Percentiles rank a stretch among this genome's conserved stretches.
phyloP scores from a whole-genome alignment of 2,113 vertebrate genomes.

The Chloropsis cyanopogon region DNA sequence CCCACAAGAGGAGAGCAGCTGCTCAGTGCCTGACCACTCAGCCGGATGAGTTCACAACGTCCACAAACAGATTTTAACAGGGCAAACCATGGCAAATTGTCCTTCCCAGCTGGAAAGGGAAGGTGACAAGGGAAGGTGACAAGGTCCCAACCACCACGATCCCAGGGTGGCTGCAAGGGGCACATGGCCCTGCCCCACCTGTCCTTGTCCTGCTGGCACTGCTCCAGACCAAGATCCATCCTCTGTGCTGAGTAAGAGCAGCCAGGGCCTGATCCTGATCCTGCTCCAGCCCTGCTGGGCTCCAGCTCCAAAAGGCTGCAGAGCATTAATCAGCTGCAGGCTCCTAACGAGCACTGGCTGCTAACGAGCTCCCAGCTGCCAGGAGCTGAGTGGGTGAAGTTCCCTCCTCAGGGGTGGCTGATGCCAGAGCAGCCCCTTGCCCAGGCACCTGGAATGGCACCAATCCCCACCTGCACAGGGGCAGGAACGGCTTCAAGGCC shows the following conservation, averaged over 20 bases:
- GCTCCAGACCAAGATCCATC: background rate
- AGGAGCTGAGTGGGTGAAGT: background rate
- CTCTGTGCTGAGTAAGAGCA: background rate
- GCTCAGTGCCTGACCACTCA: background rate
- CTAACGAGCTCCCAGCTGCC: background rate
- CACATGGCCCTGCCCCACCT: fast-evolving
- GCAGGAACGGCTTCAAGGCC: background rate
- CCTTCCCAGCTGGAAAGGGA: background rate
- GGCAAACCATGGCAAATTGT: background rate
- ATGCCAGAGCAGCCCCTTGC: background rate
- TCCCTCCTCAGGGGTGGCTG: background rate
- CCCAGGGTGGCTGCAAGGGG: background rate
- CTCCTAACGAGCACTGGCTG: background rate
- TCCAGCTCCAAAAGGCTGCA: background rate
- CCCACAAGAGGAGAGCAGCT: background rate
- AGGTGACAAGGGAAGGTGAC: background rate
- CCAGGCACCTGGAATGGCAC: background rate
- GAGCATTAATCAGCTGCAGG: background rate
- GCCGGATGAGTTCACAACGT: background rate
- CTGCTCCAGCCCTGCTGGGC: background rate
- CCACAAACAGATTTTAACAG: background rate
- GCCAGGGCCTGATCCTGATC: background rate
- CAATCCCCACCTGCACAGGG: background rate
- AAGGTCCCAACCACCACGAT: fast-evolving
- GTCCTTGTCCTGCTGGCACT: background rate